Evolutionary conservation across 37 sponge, comb jelly and placozoan species (phyloP), one percentile per base, ranked within the genome.

Genomic region (Mnemiopsis leidyi): DNA sequence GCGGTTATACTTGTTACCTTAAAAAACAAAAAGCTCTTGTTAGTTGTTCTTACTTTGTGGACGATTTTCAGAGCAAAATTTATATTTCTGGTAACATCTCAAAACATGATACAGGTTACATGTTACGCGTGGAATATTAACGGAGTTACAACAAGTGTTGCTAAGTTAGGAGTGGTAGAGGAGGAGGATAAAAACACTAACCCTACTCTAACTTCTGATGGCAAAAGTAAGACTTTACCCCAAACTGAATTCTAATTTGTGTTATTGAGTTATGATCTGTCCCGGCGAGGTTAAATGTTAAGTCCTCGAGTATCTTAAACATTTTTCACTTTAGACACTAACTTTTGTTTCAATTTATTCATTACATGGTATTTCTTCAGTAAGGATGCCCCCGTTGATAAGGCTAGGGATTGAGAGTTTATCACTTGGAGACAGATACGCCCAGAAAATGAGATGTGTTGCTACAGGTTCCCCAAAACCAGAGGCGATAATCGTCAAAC

Each of bases 391-490:
- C 5, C 75, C 75, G 5, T 28, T 71, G 75, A 28, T 71, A 29
- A n/a, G 75, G 20, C 20, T 71, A 25, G 75, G 75, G 5, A 71
- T 71, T 23, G 75, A 71, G n/a, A 71, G n/a, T 25, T 25, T 71
- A 7, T n/a, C 75, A 29, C 75, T 71, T 5, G 75, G 75, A 23
- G 3, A 71, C 25, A 71, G 30, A 28, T 71, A 71, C n/a, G 75
- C 75, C n/a, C 75, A 71, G 30, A 71, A 71, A 28, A 71, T 71
- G 75, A n/a, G 75, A 71, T 71, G 75, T 71, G n/a, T 71, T 5
- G 75, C 30, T n/a, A 71, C 75, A 28, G 75, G 75, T 5, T n/a
- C 75, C 75, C 75, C 75, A 71, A 71, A 71, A 71, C 75, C 75
- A 23, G 75, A 71, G 75, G 75, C 20, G 26, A 18, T 71, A 5